Conservation (phyloP, 2,888 invertebrate genomes). For the Mythimna loreyi region DNA sequence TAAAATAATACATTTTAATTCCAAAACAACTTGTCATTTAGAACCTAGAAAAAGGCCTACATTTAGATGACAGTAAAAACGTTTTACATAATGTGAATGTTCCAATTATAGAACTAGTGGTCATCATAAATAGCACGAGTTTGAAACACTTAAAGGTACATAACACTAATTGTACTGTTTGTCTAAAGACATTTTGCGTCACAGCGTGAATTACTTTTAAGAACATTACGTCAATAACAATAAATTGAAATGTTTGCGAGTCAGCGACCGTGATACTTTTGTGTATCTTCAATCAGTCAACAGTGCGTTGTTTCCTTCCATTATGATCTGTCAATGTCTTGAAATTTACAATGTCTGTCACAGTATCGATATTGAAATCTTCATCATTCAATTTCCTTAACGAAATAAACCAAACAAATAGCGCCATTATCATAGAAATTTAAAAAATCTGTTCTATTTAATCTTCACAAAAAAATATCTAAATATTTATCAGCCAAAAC, state of each 20-base stretch:
- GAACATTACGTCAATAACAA: constrained; percentile 41
- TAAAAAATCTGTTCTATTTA: too few relatives aligned
- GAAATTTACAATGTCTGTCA: not conserved
- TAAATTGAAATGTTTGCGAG: constrained; percentile 56
- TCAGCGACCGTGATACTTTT: constrained; percentile 18
- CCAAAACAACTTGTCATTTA: not conserved
- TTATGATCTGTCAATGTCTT: not conserved
- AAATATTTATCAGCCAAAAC: not conserved
- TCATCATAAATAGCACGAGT: constrained; percentile 13
- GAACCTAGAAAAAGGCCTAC: not conserved
- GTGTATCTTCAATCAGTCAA: constrained; percentile 18
- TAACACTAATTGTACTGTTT: constrained; percentile 31
- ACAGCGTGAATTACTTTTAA: constrained; percentile 33
- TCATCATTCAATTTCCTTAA: not conserved
- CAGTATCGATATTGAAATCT: not conserved
- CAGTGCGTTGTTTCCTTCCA: not conserved
- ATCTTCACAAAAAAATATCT: too few relatives aligned
- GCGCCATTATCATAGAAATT: too few relatives aligned
- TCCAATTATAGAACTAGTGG: constrained; percentile 8
- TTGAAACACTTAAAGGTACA: constrained; percentile 25
- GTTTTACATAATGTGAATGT: constrained; percentile 2
- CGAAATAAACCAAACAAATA: too few relatives aligned
- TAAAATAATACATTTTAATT: not conserved
- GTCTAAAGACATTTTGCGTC: constrained; percentile 30
- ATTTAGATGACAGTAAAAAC: not conserved